These are phyloP conservation scores for Leptodactylus fallax DNA, from an alignment of 2,797 vertebrate genomes.

Conservation along the genomic window DNA sequence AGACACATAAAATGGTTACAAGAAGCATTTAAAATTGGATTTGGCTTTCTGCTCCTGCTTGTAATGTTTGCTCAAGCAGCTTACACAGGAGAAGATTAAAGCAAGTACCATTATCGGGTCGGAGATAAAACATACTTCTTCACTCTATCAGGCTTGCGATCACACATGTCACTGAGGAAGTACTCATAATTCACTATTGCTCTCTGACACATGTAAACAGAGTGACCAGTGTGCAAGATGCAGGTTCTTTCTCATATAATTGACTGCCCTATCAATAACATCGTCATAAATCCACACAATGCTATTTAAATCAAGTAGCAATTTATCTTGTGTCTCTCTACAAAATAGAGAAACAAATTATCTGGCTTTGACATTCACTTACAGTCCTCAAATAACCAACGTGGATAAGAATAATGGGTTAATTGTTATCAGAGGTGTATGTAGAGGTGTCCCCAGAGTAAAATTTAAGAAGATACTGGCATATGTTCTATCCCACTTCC, in stretches of 20 bases:
- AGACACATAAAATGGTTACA: conserved; percentile 38
- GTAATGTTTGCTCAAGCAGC: conserved; percentile 1
- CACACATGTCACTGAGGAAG: conserved; percentile 9
- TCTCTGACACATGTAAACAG: not conserved
- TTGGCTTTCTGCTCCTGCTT: conserved; percentile 22
- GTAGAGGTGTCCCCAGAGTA: too few species aligned
- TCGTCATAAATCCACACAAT: not conserved
- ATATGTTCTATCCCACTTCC: too few species aligned
- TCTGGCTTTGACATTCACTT: not conserved
- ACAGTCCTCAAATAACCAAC: not conserved
- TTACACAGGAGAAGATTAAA: not conserved
- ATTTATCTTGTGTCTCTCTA: not conserved
- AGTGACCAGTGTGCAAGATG: not conserved
- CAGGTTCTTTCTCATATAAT: not conserved
- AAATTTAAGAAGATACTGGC: too few species aligned
- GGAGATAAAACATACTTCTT: conserved; percentile 6
- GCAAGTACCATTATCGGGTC: not conserved
- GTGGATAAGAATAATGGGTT: too few species aligned
- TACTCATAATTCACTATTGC: not conserved
- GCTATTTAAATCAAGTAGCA: not conserved
- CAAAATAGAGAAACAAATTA: not conserved
- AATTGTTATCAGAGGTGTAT: too few species aligned
- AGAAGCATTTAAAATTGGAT: conserved; percentile 42
- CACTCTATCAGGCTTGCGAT: conserved; percentile 3
- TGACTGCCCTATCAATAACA: not conserved